phyloP scores from a whole-genome alignment of 2,113 vertebrate species.

The Caretta caretta region DNA sequence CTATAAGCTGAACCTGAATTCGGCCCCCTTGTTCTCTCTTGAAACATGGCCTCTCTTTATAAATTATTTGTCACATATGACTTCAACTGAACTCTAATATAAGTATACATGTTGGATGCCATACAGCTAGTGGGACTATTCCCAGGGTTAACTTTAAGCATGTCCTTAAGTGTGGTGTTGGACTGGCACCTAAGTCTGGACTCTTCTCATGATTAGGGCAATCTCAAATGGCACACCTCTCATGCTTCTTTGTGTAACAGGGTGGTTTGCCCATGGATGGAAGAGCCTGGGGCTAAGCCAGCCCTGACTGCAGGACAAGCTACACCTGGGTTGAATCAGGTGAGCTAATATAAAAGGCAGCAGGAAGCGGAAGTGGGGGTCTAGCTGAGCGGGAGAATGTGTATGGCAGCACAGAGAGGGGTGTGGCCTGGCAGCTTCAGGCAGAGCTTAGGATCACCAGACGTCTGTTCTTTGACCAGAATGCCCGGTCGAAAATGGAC shows the following conservation, averaged over 20 bases:
- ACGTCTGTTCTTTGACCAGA: no score
- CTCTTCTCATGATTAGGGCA: neutral
- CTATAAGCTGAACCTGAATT: neutral
- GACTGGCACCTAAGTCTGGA: neutral
- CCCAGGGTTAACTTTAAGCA: neutral
- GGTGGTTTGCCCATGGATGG: neutral
- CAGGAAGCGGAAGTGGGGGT: neutral
- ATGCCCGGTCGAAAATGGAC: no score
- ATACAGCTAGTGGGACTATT: neutral
- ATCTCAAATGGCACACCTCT: neutral
- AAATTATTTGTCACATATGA: neutral
- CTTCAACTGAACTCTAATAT: neutral
- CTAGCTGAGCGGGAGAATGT: neutral
- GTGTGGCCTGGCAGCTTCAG: neutral
- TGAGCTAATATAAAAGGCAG: neutral
- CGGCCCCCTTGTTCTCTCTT: accelerated
- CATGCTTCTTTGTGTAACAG: neutral
- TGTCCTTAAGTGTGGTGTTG: neutral
- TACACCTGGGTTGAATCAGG: neutral
- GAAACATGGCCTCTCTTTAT: neutral
- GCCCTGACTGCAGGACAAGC: neutral
- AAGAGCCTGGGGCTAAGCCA: neutral
- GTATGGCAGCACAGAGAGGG: neutral
- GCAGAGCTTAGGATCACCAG: neutral
- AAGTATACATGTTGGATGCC: neutral